These are phyloP conservation scores for Gisinianus flammeolus DNA, from an alignment of 2,888 invertebrate species.

Conservation along the genomic window DNA sequence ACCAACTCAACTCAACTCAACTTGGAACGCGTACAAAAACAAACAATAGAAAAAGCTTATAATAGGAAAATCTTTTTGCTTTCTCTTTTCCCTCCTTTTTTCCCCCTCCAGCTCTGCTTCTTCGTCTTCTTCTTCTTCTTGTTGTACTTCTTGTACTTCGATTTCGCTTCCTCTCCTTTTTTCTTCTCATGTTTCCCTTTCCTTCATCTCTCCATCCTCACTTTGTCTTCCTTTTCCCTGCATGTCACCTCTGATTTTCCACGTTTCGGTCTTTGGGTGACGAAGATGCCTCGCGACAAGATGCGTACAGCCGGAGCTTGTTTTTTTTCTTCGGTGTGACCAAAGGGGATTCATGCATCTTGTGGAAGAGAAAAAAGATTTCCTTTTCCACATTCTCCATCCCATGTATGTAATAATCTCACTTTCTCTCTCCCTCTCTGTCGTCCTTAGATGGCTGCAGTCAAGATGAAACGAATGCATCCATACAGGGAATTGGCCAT, in stretches of 20 bases:
- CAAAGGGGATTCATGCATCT: neutral
- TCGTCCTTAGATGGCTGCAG: neutral
- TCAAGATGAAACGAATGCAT: neutral
- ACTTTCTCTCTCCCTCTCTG: neutral
- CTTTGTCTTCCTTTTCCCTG: too few species aligned
- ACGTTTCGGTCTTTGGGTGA: too few species aligned
- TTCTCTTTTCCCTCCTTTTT: neutral
- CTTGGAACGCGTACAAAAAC: too few species aligned
- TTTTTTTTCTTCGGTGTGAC: neutral
- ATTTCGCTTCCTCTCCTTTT: too few species aligned
- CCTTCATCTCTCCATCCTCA: too few species aligned
- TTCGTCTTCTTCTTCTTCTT: too few species aligned
- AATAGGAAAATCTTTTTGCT: neutral
- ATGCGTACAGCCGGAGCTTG: too few species aligned
- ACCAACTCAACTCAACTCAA: too few species aligned
- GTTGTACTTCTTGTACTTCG: too few species aligned
- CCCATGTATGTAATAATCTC: neutral
- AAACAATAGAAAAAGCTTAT: neutral
- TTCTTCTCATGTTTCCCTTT: too few species aligned
- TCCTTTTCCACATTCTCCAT: neutral
- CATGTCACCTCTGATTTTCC: too few species aligned
- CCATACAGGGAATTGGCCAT: slow-evolving; percentile 17
- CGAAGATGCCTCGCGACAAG: too few species aligned
- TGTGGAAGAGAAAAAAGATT: neutral
- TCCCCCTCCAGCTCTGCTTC: neutral